Evolutionary conservation across 2,888 invertebrate genomes (phyloP).

Genomic region (Drosophila cognata): DNA sequence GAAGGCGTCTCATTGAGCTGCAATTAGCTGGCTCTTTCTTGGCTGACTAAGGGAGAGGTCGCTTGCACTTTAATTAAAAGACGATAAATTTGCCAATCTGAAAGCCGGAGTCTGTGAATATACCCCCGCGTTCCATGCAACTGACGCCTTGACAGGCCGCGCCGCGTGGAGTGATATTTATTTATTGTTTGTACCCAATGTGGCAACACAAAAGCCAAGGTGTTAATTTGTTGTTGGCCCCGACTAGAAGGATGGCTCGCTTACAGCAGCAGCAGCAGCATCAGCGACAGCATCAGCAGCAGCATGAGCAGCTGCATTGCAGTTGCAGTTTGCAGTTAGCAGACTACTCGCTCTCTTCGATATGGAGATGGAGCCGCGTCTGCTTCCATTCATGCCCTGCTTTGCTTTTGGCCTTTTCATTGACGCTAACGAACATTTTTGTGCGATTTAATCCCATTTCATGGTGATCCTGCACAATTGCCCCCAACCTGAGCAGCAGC

Average conservation of each 20-base stretch:
- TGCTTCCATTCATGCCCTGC: conserved; percentile 68
- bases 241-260: conserved; percentile 53
- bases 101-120: conserved; percentile 33
- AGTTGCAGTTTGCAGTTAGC: conserved; percentile 21
- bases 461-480: conserved; percentile 82
- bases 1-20: conserved; percentile 51
- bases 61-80: conserved; percentile 84
- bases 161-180: conserved; percentile 76
- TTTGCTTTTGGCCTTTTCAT: conserved; percentile 76
- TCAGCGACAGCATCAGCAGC: not conserved
- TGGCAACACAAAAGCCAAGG: conserved; percentile 81
- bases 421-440: conserved; percentile 82
- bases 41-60: conserved; percentile 75
- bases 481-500: conserved; percentile 29
- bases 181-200: conserved; percentile 83
- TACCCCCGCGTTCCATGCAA: not conserved
- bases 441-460: conserved; percentile 85
- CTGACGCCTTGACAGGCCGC: conserved; percentile 62
- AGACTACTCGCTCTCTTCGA: conserved; percentile 22
- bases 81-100: conserved; percentile 83
- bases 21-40: conserved; percentile 66
- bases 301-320: conserved; percentile 31
- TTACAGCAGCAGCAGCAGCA: conserved; percentile 32
- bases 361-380: conserved; percentile 60
- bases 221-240: conserved; percentile 82